Evolutionary conservation across 2,113 vertebrate species (phyloP), one percentile per base, ranked within the genome.

Genomic region (human): DNA sequence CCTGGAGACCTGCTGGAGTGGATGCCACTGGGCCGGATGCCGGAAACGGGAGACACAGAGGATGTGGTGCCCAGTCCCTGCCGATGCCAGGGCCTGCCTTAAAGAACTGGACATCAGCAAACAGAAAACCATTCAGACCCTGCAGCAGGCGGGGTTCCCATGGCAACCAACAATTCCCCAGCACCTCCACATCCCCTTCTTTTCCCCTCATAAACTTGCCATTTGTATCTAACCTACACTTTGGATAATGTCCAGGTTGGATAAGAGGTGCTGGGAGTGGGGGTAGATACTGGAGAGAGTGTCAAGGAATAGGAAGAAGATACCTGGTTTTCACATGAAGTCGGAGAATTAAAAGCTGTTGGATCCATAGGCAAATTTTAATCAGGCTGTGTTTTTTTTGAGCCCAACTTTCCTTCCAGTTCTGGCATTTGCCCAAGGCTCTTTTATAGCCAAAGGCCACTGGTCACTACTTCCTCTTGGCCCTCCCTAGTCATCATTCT

Each of bases 121-220:
- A 97, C 76, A 97, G 96, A 97, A 93, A 80, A 18, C 96, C 97
- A 96, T 98, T 98, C 95, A 97, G 94, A 38, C 57, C 8, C 73
- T 79, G 83, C 45, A 8, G 94, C 86, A 50, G 73, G 76, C 61
- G 0, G 32, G 11, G 94, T 98, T 97, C 88, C 98, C 97, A 97
- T 96, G 90, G 95, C 94, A 98, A 98, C 91, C 88, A 79, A 9
- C 1, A 6, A 23, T 30, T 85, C 79, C 64, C 90, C 68, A 40
- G 48, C 52, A 79, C 55, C 82, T 76, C 45, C 80, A 70, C 87
- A 92, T 82, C 80, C 84, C 23, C 18, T 94, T 87, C 81, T 93
- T 80, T 95, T 93, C 75, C 85, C 61, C 50, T 52, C 81, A 86
- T 73, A 97, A 98, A 97, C 80, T 97, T 97, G 96, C 92, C 96